phyloP scores from a whole-genome alignment of 1,140 invertebrate species.

The Zaprionus lachaisei region DNA sequence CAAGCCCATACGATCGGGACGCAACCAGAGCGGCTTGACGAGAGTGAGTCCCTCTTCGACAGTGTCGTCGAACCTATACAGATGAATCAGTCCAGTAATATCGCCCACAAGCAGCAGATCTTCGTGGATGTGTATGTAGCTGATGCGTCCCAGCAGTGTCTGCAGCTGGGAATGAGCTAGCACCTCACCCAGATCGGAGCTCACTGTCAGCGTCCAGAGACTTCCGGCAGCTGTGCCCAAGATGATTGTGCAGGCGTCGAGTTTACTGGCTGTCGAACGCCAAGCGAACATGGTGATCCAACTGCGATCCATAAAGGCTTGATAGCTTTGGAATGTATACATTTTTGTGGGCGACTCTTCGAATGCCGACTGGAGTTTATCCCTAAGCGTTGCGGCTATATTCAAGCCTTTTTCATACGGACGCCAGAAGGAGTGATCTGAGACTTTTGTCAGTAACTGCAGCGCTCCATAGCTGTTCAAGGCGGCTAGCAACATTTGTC shows the following conservation, averaged over 20 bases:
- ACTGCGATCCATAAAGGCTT: conserved; percentile 49
- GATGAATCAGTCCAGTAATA: conserved; percentile 39
- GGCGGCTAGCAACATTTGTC: conserved; percentile 40
- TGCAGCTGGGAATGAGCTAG: conserved; percentile 18
- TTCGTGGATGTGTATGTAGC: conserved; percentile 41
- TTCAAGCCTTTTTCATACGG: conserved; percentile 18
- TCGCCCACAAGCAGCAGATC: conserved; percentile 61
- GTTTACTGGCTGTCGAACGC: conserved; percentile 15
- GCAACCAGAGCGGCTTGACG: conserved; percentile 55
- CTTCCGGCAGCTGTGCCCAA: conserved; percentile 63
- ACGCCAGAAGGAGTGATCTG: conserved; percentile 31
- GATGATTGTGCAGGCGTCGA: conserved; percentile 26
- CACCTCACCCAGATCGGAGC: conserved; percentile 15
- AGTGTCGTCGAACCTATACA: conserved; percentile 29
- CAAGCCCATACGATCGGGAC: conserved; percentile 59
- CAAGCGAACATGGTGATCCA: conserved; percentile 71
- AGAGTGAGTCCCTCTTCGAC: conserved; percentile 14
- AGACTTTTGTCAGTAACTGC: conserved; percentile 38
- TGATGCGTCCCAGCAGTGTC: conserved; percentile 57
- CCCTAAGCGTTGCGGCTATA: conserved; percentile 37
- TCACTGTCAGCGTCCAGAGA: conserved; percentile 53
- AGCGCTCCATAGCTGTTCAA: conserved; percentile 52
- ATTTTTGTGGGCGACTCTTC: conserved; percentile 23
- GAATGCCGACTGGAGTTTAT: conserved; percentile 36
- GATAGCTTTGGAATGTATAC: conserved; percentile 41